phyloP scores from a whole-genome alignment of 2,113 vertebrate species.

The Sorex araneus region DNA sequence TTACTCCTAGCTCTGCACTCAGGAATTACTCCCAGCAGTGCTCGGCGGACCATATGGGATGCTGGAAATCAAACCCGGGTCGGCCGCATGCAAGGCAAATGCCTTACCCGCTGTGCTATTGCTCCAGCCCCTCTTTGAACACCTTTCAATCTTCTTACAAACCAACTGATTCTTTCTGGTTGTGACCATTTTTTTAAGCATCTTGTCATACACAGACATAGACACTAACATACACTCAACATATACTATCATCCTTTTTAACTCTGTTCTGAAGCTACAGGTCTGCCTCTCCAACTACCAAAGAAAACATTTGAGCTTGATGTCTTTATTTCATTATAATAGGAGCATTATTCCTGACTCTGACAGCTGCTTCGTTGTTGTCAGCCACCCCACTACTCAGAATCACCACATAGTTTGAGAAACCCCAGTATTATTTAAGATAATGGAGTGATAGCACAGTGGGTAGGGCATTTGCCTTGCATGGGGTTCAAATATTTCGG shows the following conservation, averaged over 20 bases:
- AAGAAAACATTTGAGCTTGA: slow-evolving; percentile 10
- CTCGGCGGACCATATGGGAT: too few relatives aligned
- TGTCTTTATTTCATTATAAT: neutral
- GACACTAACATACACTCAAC: neutral
- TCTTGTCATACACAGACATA: neutral
- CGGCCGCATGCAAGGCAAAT: too few relatives aligned
- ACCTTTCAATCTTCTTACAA: too few relatives aligned
- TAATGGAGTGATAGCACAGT: too few relatives aligned
- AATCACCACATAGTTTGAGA: neutral
- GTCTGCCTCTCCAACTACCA: neutral
- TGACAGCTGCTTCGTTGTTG: neutral
- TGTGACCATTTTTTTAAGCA: neutral
- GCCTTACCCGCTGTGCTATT: too few relatives aligned
- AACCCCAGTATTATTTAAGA: neutral
- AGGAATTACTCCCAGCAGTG: too few relatives aligned
- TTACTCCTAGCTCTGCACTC: too few relatives aligned
- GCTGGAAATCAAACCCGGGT: too few relatives aligned
- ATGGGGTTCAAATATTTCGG: too few relatives aligned
- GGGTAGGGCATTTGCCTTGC: too few relatives aligned
- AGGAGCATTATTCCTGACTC: neutral
- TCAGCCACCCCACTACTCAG: neutral
- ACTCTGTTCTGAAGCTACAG: neutral
- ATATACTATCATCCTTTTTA: neutral
- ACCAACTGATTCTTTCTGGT: neutral
- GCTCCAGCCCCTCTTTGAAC: too few relatives aligned